A percentile compares a stretch with the other conserved stretches of the same genome.
Conservation (phyloP, 2,797 vertebrate species). For the Acridotheres tristis region DNA sequence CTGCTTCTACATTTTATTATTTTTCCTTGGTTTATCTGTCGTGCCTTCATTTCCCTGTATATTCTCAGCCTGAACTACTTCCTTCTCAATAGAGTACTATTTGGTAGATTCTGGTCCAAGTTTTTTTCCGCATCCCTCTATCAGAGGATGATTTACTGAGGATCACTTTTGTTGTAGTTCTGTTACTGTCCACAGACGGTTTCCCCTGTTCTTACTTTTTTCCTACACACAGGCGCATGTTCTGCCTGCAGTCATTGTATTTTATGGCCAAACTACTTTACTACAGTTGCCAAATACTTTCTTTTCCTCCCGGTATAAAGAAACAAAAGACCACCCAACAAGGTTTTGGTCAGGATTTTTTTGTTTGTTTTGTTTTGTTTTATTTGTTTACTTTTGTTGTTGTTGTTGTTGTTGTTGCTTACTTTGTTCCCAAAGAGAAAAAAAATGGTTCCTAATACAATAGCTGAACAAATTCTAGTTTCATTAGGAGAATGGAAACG, state of each 20-base stretch:
- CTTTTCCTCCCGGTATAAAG: neutral
- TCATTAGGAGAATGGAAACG: neutral
- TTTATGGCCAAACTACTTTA: neutral
- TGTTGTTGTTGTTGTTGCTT: neutral
- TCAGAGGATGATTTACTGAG: neutral
- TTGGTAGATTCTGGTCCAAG: neutral
- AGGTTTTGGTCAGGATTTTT: neutral
- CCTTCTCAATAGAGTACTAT: neutral
- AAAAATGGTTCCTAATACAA: neutral
- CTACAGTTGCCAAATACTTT: neutral
- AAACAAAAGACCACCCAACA: neutral
- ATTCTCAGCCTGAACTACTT: neutral
- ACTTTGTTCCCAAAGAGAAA: neutral
- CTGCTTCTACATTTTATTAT: neutral
- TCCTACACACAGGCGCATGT: neutral
- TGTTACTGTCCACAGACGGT: neutral
- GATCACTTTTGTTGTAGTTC: neutral
- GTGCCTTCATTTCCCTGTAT: neutral
- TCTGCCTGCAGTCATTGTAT: neutral
- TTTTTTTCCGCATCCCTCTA: rapidly evolving
- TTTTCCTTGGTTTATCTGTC: neutral
- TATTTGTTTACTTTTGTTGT: too few species aligned
- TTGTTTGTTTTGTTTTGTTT: too few species aligned
- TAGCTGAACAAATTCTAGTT: neutral
- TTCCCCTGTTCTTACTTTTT: neutral